Base-by-base conservation (phyloP, 2,113 vertebrate species). In the Laticauda colubrina region DNA sequence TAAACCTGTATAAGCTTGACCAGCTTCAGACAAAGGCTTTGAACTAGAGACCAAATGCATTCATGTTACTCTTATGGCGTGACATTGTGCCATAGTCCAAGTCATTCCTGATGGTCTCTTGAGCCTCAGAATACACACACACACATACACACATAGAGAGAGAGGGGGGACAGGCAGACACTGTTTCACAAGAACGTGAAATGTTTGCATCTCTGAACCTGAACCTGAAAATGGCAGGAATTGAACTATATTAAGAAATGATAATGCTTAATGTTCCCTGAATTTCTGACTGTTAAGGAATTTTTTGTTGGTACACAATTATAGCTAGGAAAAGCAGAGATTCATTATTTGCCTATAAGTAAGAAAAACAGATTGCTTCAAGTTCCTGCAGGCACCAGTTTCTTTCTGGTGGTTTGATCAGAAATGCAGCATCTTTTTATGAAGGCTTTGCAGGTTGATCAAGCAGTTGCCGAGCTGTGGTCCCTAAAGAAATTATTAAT, bases 401-500 rank as follows among this genome's bases (percentile, higher is more conserved):
- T 24, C 48, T 43, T 96, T 97, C 96, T 95, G 95, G 96, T 94
- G 94, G 18, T 97, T 95, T 94, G 97, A 94, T 97, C 96, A 95
- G 95, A 97, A 96, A 95, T 91, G 91, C 96, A 94, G 96, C 94
- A 87, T 97, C 95, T 96, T 96, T 94, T 94, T 96, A 54, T 95
- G 96, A 96, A 96, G 96, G 95, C 97, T 97, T 96, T 97, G 98
- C 98, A 98, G 98, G 97, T 98, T 99, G 98, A 98, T 98, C 98
- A 98, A 98, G 98, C 98, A 98, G 98, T 98, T 98, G 98, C 98
- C 51, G 97, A 98, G 97, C 98, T 97, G 96, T 97, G 98, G 97
- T 98, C 98, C 98, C 98, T 98, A 97, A 99, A 99, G 98, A 99
- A 99, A 99, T 99, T 99, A 99, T 99, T 99, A 99, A 99, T 99